Evolutionary conservation across 1,140 invertebrate species (phyloP), one percentile per base, ranked within the genome.

Genomic region (Sitodiplosis mosellana): DNA sequence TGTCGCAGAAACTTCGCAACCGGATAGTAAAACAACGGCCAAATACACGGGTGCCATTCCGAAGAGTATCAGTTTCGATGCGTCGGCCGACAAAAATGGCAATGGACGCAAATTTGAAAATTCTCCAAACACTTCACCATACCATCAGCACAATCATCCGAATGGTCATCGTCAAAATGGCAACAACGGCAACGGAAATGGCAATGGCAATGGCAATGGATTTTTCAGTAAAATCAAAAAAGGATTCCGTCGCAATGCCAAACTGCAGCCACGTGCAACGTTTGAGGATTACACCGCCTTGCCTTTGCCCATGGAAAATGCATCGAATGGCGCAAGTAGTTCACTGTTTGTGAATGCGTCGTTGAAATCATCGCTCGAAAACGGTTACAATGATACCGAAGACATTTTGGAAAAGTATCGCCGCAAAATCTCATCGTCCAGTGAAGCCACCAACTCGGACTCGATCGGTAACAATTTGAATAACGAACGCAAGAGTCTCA

Each of bases 401-500:
- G 91, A 95, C 58, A 96, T 97, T 57, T 72, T 97, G 52, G 90
- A 87, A 20, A 96, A 95, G 60, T 97, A 97, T 33, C 71, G 91
- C 14, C 77, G 83, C 43, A 90, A 91, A 67, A 73, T 76, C 1
- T 79, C 77, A 53, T 69, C 70, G 20, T 65, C 72, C 18, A 74
- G 68, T 48, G 73, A 74, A 51, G 70, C 73, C 17, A 67, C 66
- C 21, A 65, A 63, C 51, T 65, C 58, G 0, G 62, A 64, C 45
- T 66, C 59, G 47, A 54, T 56, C 37, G 66, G 53, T 15, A 45
- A 52, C 8, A 52, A 46, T 40, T 27, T 27, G 27, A 27, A 27
- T 10, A 27, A 27, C 10, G 27, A 27, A 5, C 22, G 45, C 19
- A 52, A 49, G n/a, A 49, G 43, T 33, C 27, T 27, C 27, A 27